A percentile compares a stretch with the other conserved stretches of the same genome.
Evolutionary conservation across 2,113 vertebrate genomes (phyloP).

Genomic region (Columba janthina): DNA sequence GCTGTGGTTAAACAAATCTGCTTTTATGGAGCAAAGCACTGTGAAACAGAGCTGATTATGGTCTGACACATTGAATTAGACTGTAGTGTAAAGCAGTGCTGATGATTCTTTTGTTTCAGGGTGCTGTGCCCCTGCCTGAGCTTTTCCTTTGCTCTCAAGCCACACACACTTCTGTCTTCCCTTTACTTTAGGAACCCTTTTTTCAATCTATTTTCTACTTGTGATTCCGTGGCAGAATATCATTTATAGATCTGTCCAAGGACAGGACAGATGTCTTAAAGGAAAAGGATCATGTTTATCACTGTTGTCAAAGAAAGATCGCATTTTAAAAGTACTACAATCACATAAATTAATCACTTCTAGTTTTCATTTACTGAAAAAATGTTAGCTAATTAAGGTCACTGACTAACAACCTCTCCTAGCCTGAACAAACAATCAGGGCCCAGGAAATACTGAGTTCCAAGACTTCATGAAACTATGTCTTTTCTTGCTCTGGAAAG

Average conservation of each 20-base stretch:
- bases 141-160: not conserved
- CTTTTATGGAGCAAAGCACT: conserved; percentile 80
- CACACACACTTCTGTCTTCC: not conserved
- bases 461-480: not conserved
- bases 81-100: conserved; percentile 50
- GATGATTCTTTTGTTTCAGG: conserved; percentile 74
- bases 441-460: not conserved
- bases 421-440: not conserved
- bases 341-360: not conserved
- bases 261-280: not conserved
- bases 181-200: not conserved
- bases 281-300: not conserved
- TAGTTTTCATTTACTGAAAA: not conserved
- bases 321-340: not conserved
- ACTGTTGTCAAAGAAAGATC: not conserved
- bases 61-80: conserved; percentile 88
- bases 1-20: conserved; percentile 90
- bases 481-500: not conserved
- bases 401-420: not conserved
- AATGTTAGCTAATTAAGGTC: not conserved
- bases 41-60: conserved; percentile 96
- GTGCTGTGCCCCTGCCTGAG: not conserved
- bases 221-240: not conserved
- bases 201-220: not conserved
- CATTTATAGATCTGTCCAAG: not conserved